These are phyloP conservation scores for Reticulitermes lucifugus DNA, from an alignment of 2,888 invertebrate species.

Conservation along the genomic window DNA sequence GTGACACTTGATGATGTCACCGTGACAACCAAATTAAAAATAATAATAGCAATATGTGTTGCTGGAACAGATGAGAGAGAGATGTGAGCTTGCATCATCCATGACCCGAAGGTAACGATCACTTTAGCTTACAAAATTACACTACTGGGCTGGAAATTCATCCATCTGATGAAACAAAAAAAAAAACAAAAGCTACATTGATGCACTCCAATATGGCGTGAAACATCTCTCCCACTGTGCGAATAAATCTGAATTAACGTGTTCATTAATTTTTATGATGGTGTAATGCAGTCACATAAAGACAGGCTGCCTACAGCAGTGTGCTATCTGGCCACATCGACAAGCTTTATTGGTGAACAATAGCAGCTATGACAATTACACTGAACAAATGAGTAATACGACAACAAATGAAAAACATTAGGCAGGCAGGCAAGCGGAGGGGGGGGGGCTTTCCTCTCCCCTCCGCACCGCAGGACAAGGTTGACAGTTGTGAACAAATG, in stretches of 20 bases:
- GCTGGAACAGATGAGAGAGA: no score
- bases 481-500: slow-evolving; percentile 42
- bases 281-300: background rate
- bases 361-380: slow-evolving; percentile 32
- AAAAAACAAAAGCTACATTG: background rate
- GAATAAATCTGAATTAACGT: slow-evolving; percentile 37
- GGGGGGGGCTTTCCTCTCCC: background rate
- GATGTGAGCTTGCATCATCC: background rate
- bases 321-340: background rate
- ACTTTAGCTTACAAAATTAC: background rate
- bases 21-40: no score
- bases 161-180: background rate
- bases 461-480: background rate
- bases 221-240: background rate
- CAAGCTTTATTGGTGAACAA: slow-evolving; percentile 15
- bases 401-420: slow-evolving; percentile 26
- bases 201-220: background rate
- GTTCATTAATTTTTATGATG: slow-evolving; percentile 34
- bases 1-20: no score
- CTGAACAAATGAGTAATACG: slow-evolving; percentile 30
- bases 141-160: background rate
- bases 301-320: background rate
- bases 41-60: no score
- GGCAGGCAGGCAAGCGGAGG: background rate
- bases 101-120: background rate